Evolutionary conservation across 2,888 invertebrate genomes (phyloP).

Genomic region (Clepsis dumicolana): DNA sequence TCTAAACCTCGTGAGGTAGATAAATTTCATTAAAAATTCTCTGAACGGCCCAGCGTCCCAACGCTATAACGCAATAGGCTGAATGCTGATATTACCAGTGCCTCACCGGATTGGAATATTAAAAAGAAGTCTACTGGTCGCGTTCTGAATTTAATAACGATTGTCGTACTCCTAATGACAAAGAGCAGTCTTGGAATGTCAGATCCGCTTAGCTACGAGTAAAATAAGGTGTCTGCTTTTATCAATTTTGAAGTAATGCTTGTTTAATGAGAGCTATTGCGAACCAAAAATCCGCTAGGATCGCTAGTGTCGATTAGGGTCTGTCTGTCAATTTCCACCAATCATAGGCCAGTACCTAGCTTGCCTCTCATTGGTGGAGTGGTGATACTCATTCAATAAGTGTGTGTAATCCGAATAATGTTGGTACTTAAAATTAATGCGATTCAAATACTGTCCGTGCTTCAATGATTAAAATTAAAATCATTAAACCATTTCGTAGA

Average conservation of each 20-base stretch:
- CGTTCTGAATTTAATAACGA: slow-evolving; percentile 35
- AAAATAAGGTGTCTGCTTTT: not conserved
- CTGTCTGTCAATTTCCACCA: too few species aligned
- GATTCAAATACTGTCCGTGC: too few species aligned
- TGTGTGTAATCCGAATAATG: too few species aligned
- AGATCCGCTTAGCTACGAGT: not conserved
- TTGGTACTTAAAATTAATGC: too few species aligned
- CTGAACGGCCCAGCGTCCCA: slow-evolving; percentile 2
- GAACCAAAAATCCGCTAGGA: too few species aligned
- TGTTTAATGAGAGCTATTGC: too few species aligned
- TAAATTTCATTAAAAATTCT: slow-evolving; percentile 30
- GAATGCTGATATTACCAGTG: slow-evolving; percentile 38
- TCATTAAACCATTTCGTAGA: too few species aligned
- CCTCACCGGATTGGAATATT: slow-evolving; percentile 30
- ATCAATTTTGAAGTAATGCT: not conserved
- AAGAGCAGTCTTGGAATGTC: not conserved
- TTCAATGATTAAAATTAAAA: too few species aligned
- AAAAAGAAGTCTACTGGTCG: slow-evolving; percentile 30
- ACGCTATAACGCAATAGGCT: slow-evolving; percentile 30
- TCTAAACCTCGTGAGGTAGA: slow-evolving; percentile 13
- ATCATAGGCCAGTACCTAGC: too few species aligned
- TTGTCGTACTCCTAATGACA: slow-evolving; percentile 17
- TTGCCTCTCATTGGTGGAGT: too few species aligned
- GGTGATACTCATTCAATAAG: too few species aligned
- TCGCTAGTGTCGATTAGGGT: too few species aligned